Base-by-base conservation (phyloP, 1,140 invertebrate species). In the Rhyzopertha dominica region DNA sequence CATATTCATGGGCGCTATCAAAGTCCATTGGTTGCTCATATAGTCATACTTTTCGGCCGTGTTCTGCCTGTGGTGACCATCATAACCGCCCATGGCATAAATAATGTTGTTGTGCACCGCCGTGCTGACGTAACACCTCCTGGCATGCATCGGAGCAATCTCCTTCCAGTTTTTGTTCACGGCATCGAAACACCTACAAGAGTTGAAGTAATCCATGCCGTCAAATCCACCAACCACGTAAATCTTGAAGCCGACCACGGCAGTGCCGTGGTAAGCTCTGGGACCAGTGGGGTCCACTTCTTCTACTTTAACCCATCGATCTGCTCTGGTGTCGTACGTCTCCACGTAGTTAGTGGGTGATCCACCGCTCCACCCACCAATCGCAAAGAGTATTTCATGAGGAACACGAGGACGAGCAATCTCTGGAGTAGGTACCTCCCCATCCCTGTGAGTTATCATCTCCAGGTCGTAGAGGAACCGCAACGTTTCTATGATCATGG, bases 41-140 rank as follows among this genome's bases (percentile, higher is more conserved):
- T 81, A 78, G 61, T 87, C 77, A 59, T 87, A 89, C 36, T 76
- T 72, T 62, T 90, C 87, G n/a, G 79, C 85, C 0, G 79, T 80
- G 51, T 82, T 83, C 51, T 85, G 76, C 9, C 84, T 71, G 56
- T 78, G 72, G 48, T 81, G 77, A 4, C 87, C 85, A 64, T 87
- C 83, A 58, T 78, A 87, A 3, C 86, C 86, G 19, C 85, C 83
- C 74, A 87, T 82, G 1, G 84, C 82, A 59, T 85, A 87, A 40
- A 87, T 76, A 1, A 73, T 58, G 32, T 77, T 73, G 26, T 81
- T 71, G 1, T 80, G 52, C 0, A 80, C 72, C 1, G 78, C 76
- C 0, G 80, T 78, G 47, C 80, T 82, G 1, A 86, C 79, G 54
- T 82, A 83, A 55, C 77, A 80, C 36, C 76, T 74, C 54, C 74